Evolutionary conservation across 2,113 vertebrate species (phyloP), one percentile per base, ranked within the genome.

Genomic region (Brienomyrus brachyistius): DNA sequence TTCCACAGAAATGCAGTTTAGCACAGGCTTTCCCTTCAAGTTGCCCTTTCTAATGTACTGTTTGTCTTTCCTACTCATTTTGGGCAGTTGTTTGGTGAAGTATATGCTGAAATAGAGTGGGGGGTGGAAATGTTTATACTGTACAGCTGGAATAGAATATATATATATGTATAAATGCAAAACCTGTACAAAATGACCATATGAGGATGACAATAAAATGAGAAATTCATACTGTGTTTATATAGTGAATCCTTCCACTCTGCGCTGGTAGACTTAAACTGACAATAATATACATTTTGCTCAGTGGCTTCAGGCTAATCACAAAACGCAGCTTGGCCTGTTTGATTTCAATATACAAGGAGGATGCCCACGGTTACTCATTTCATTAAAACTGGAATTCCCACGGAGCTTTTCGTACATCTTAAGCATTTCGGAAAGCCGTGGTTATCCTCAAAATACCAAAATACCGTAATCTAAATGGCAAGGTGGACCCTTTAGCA

Each of bases 101-200:
- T 43, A 86, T 59, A 87, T 59, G 35, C 31, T 87, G 86, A 15
- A 17, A 50, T 21, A 11, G 19, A 86, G 48, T n/a, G 11, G 17
- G 48, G 48, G 54, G 51, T 31, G 47, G 48, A 52, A 54, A 0
- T 31, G 52, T 40, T 87, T 50, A 56, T 59, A 87, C 52, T 87
- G 86, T 87, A 43, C 51, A 43, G 51, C 51, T 59, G 31, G 15
- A 59, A 51, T n/a, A 27, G 5, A 52, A 21, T 52, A 87, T 54
- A 86, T 84, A 48, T 45, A 83, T 59, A 87, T 56, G 45, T 23
- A 87, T 43, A 56, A 87, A 86, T 86, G 50, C 84, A 86, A 40
- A 87, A 21, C 13, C 52, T 87, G 52, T 87, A 88, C 86, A 88
- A 62, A 35, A 31, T 43, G 4, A 87, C 15, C 82, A 84, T 86